Percentiles rank a stretch among this genome's conserved stretches.
Evolutionary conservation across 2,797 vertebrate species (phyloP).

Genomic region (Rhynchotus rufescens): DNA sequence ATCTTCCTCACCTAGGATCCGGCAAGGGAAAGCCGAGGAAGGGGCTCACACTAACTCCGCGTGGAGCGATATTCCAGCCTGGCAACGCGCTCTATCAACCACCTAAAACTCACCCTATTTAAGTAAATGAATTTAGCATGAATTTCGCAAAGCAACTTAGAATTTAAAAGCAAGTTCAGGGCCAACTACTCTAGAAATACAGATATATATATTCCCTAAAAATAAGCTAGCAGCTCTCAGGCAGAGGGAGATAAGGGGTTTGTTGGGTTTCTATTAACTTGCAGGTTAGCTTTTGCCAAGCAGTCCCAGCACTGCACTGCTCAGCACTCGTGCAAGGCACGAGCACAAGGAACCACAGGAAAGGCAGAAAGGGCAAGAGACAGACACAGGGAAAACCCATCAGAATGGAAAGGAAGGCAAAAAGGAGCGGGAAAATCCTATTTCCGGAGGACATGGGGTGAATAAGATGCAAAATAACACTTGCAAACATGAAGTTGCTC

Average conservation of each 20-base stretch:
- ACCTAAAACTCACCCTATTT: slow-evolving; percentile 3
- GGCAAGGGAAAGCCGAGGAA: not conserved
- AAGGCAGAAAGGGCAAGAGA: not conserved
- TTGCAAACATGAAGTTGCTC: not conserved
- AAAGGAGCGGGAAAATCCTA: not conserved
- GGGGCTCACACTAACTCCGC: slow-evolving; percentile 12
- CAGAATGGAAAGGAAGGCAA: not conserved
- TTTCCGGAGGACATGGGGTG: not conserved
- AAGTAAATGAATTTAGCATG: not conserved
- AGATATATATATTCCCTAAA: not conserved
- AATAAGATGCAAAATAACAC: not conserved
- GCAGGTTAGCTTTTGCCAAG: too few relatives aligned
- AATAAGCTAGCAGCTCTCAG: not conserved
- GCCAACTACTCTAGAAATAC: not conserved
- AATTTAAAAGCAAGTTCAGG: not conserved
- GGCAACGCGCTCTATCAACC: not conserved
- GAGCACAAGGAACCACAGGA: not conserved
- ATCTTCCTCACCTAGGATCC: slow-evolving; percentile 5
- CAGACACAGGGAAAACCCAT: not conserved
- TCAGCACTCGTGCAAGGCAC: not conserved
- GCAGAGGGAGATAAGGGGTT: not conserved
- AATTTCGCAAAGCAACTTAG: not conserved
- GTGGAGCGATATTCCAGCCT: not conserved
- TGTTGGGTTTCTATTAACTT: not conserved
- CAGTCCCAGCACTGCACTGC: too few relatives aligned